phyloP scores from a whole-genome alignment of 2,797 vertebrate species.

The Cuniculus paca region DNA sequence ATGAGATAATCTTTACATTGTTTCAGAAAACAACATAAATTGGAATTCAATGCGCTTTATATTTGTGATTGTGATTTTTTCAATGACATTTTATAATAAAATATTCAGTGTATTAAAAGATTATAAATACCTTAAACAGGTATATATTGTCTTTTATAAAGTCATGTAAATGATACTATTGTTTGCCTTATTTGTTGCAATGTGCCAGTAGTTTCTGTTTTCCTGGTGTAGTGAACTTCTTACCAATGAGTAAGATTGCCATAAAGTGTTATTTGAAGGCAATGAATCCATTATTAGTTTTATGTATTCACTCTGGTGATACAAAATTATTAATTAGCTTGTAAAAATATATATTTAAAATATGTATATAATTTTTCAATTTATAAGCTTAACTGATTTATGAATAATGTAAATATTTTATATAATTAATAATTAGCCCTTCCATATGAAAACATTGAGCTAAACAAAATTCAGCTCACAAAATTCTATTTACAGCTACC shows the following conservation, averaged over 20 bases:
- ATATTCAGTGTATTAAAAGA: neutral
- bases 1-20: neutral
- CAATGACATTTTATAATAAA: neutral
- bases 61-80: neutral
- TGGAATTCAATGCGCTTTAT: neutral
- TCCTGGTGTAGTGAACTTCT: neutral
- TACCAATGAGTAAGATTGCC: neutral
- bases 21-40: neutral
- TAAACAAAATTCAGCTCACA: neutral
- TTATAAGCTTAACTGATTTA: slow-evolving; percentile 3
- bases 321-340: neutral
- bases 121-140: neutral
- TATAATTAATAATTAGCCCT: neutral
- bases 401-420: neutral
- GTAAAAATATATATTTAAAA: neutral
- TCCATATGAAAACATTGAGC: neutral
- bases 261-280: neutral
- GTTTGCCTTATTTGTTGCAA: neutral
- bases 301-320: neutral
- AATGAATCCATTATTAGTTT: neutral
- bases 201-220: neutral
- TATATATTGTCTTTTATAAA: neutral
- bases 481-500: neutral
- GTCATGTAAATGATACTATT: neutral
- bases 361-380: neutral